phyloP scores from a whole-genome alignment of 2,113 vertebrate genomes.

The Silurus glanis region DNA sequence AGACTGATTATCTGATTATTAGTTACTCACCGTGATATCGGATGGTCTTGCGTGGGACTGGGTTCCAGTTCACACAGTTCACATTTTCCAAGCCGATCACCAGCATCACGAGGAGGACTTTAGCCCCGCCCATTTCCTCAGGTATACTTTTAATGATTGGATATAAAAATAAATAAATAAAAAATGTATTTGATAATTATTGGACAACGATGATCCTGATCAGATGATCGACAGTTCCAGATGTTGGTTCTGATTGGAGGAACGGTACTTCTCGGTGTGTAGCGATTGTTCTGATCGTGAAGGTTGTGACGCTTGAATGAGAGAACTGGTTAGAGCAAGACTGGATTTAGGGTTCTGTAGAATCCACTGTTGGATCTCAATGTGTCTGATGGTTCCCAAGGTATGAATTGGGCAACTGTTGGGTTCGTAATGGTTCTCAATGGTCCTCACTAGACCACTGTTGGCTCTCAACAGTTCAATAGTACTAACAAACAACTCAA shows the following conservation, averaged over 20 bases:
- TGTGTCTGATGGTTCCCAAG: no score
- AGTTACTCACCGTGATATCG: constrained; percentile 71
- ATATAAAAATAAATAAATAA: background rate
- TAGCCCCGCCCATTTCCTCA: constrained; percentile 65
- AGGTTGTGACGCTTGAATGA: constrained; percentile 20
- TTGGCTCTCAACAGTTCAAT: background rate
- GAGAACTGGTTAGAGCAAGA: constrained; percentile 22
- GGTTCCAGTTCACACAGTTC: constrained; percentile 76
- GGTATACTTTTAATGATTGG: constrained; percentile 45
- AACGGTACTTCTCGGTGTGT: background rate
- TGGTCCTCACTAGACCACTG: background rate
- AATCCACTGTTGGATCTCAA: no score
- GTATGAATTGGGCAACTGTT: no score
- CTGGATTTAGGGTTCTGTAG: no score
- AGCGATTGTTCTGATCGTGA: background rate
- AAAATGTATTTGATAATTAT: background rate
- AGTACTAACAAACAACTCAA: no score
- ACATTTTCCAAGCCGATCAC: constrained; percentile 69
- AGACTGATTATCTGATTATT: constrained; percentile 32
- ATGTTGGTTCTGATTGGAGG: background rate
- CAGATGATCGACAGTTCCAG: background rate
- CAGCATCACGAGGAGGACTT: constrained; percentile 70
- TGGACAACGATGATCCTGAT: background rate
- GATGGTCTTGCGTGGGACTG: constrained; percentile 75
- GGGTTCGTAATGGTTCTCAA: no score